Conservation (phyloP, 2,888 invertebrate genomes). For the Eupithecia tripunctaria region DNA sequence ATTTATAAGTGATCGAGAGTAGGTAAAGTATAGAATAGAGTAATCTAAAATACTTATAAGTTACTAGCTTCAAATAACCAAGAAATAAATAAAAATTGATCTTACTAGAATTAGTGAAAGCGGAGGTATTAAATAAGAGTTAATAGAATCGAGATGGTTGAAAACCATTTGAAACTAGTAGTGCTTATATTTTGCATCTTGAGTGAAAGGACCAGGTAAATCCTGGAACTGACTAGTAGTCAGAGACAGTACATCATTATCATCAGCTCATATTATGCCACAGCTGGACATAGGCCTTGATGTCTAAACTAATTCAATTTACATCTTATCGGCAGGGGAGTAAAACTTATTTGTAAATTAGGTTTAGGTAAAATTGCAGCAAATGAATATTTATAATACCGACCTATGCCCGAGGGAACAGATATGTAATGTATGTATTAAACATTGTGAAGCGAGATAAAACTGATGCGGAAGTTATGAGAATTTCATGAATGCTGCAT, state of each 20-base stretch:
- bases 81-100: not conserved
- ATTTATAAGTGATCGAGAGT: too few species aligned
- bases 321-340: not conserved
- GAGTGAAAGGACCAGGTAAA: not conserved
- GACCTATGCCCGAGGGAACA: not conserved
- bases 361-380: not conserved
- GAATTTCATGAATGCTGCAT: conserved; percentile 20
- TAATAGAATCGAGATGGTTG: not conserved
- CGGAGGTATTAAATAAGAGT: not conserved
- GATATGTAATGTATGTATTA: not conserved
- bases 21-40: too few species aligned
- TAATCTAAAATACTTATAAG: too few species aligned
- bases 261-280: not conserved
- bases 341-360: not conserved
- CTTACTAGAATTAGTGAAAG: too few species aligned
- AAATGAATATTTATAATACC: not conserved
- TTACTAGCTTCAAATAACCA: not conserved
- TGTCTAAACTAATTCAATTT: not conserved
- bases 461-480: conserved; percentile 24
- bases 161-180: too few species aligned
- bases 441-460: conserved; percentile 1
- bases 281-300: not conserved
- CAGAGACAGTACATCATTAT: not conserved
- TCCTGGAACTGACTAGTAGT: not conserved
- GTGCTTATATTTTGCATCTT: not conserved